A percentile compares a stretch with the other conserved stretches of the same genome.
phyloP scores from a whole-genome alignment of 2,113 vertebrate genomes.

The Reinhardtius hippoglossoides region DNA sequence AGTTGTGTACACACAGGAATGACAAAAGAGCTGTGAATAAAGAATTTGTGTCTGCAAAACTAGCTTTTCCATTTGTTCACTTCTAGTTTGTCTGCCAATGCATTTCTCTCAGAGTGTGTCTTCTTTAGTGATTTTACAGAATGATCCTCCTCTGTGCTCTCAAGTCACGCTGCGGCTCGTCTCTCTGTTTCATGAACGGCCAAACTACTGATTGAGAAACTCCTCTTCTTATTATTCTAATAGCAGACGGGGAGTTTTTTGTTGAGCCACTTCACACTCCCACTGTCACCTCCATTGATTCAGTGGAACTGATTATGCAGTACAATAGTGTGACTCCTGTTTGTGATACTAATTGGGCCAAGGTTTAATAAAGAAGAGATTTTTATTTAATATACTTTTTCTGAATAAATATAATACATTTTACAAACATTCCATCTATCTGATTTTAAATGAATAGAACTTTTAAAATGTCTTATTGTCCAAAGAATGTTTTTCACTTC shows the following conservation, averaged over 20 bases:
- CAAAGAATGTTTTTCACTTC: too few relatives aligned
- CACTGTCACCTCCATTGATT: constrained; percentile 27
- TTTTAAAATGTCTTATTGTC: too few relatives aligned
- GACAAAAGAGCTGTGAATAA: constrained; percentile 53
- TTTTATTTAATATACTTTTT: too few relatives aligned
- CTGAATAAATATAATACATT: neutral
- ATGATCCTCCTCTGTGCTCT: constrained; percentile 12
- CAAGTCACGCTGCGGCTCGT: neutral
- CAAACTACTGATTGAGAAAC: constrained; percentile 33
- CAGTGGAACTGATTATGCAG: constrained; percentile 17
- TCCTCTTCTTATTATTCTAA: constrained; percentile 30
- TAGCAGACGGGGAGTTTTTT: constrained; percentile 22
- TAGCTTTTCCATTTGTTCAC: constrained; percentile 40
- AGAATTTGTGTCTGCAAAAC: constrained; percentile 31
- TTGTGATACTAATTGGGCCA: neutral
- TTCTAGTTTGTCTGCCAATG: constrained; percentile 8
- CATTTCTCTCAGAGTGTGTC: constrained; percentile 20
- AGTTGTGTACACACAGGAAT: constrained; percentile 30
- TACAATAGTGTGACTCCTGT: constrained; percentile 29
- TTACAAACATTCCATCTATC: neutral
- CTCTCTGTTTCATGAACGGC: constrained; percentile 36
- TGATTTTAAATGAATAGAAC: too few relatives aligned
- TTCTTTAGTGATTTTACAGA: constrained; percentile 25
- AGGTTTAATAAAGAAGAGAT: constrained; percentile 2
- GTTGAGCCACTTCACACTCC: constrained; percentile 25